Percentiles rank a stretch among this genome's conserved stretches.
Evolutionary conservation across 2,113 vertebrate genomes (phyloP).

Genomic region (Nannobrachium achirus): DNA sequence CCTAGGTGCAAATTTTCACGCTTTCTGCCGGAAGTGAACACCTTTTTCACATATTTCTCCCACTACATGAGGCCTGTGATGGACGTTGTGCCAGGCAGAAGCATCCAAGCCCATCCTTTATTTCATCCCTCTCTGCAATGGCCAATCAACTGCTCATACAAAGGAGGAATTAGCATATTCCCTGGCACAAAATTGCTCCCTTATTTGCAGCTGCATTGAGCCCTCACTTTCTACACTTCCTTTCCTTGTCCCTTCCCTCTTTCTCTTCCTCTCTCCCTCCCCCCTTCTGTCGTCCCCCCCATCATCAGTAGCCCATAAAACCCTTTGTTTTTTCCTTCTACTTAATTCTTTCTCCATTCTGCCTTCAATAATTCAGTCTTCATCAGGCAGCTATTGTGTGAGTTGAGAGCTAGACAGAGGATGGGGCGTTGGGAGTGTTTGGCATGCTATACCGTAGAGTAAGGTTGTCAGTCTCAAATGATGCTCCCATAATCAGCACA

Average conservation of each 20-base stretch:
- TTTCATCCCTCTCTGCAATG: slow-evolving; percentile 29
- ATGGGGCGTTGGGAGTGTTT: slow-evolving; percentile 49
- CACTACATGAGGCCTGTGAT: slow-evolving; percentile 32
- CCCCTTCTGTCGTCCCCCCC: slow-evolving; percentile 20
- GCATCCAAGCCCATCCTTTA: slow-evolving; percentile 43
- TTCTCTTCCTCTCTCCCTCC: not conserved
- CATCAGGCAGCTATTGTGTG: slow-evolving; percentile 73
- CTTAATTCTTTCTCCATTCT: slow-evolving; percentile 51
- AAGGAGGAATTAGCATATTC: slow-evolving; percentile 74
- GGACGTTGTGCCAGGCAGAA: slow-evolving; percentile 46
- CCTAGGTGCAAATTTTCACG: too few relatives aligned
- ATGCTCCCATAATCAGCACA: slow-evolving; percentile 71
- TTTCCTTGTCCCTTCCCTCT: slow-evolving; percentile 10
- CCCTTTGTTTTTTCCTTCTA: slow-evolving; percentile 15
- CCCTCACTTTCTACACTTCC: slow-evolving; percentile 54
- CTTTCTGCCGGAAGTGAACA: too few relatives aligned
- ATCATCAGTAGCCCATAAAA: slow-evolving; percentile 45
- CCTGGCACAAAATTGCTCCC: slow-evolving; percentile 68
- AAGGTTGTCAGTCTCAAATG: slow-evolving; percentile 70
- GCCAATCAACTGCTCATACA: slow-evolving; percentile 73
- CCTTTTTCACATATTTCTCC: too few relatives aligned
- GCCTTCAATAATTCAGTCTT: slow-evolving; percentile 68
- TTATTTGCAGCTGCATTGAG: slow-evolving; percentile 71
- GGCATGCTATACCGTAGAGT: slow-evolving; percentile 62
- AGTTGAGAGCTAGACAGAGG: slow-evolving; percentile 39